Evolutionary conservation across 1,140 invertebrate genomes (phyloP), one percentile per base, ranked within the genome.

Genomic region (Monomorium pharaonis): DNA sequence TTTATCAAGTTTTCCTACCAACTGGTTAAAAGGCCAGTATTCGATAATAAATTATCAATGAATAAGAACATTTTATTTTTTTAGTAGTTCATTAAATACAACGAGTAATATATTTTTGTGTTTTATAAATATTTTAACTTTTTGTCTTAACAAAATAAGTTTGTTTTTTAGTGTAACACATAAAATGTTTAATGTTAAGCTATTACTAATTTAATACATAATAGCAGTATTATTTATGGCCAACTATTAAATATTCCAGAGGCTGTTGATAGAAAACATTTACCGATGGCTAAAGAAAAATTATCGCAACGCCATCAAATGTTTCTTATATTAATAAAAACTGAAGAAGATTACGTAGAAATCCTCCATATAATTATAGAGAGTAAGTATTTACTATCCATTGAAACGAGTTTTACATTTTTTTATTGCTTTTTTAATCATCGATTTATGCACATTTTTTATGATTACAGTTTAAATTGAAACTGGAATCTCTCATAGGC

Each of bases 301-400:
- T 95, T 97, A 90, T 97, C 98, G 24, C 96, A 97, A 1, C 95
- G 98, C 63, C 97, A 98, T 92, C 97, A 98, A 95, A 98, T 98
- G 54, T 99, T 99, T 91, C 96, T 98, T 93, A 99, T 99, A 95
- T 95, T 99, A 67, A 96, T 98, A 47, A 98, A 99, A 94, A 99
- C 99, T 10, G 99, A 99, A 95, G 98, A 97, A 47, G 99, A 99
- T 96, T 99, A 99, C 96, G 98, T 99, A 62, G 97, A 97, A 70
- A 99, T 99, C 92, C 96, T 99, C 81, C 97, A 98, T 90, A 99
- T 98, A 58, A 98, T 99, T 84, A 96, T 98, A n/a, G 91, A 98
- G 97, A 92, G 98, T 98, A 95, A 75, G 27, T 62, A 37, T 30
- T 47, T 51, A 12, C 21, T 7, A 4, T 54, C 1, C 30, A 70